These are phyloP conservation scores for Chionomys nivalis DNA, from an alignment of 2,113 vertebrate genomes.

Conservation along the genomic window DNA sequence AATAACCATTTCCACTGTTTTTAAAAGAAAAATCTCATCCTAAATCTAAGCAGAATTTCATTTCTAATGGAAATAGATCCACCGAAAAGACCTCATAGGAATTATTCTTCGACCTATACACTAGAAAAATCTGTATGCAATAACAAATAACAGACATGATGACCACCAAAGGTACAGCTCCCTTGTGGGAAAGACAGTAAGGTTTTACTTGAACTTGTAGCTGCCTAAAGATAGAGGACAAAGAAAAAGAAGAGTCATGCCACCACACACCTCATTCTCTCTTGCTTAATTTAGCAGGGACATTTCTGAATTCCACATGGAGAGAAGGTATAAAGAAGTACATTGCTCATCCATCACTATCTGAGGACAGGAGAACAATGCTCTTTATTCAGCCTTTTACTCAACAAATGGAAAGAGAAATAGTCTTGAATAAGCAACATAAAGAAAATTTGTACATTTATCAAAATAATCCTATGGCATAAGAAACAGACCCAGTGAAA, in stretches of 20 bases:
- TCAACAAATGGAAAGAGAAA: neutral
- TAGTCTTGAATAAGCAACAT: neutral
- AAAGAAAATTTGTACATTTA: neutral
- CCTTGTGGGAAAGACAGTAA: neutral
- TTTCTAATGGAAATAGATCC: neutral
- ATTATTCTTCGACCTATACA: neutral
- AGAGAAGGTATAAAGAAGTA: neutral
- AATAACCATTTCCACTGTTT: neutral
- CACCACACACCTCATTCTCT: neutral
- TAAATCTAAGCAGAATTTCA: neutral
- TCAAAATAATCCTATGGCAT: neutral
- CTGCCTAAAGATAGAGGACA: conserved; percentile 25
- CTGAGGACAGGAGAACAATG: neutral
- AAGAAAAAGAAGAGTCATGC: neutral
- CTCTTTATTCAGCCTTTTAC: neutral
- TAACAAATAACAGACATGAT: neutral
- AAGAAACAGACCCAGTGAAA: neutral
- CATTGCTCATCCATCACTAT: neutral
- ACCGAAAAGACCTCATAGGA: neutral
- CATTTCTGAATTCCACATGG: neutral
- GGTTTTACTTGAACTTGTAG: neutral
- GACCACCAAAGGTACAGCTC: neutral
- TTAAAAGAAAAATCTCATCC: conserved; percentile 12
- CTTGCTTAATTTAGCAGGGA: neutral
- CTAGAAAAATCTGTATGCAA: neutral